phyloP scores from a whole-genome alignment of 2,113 vertebrate genomes.

The Sebastes schlegelii region DNA sequence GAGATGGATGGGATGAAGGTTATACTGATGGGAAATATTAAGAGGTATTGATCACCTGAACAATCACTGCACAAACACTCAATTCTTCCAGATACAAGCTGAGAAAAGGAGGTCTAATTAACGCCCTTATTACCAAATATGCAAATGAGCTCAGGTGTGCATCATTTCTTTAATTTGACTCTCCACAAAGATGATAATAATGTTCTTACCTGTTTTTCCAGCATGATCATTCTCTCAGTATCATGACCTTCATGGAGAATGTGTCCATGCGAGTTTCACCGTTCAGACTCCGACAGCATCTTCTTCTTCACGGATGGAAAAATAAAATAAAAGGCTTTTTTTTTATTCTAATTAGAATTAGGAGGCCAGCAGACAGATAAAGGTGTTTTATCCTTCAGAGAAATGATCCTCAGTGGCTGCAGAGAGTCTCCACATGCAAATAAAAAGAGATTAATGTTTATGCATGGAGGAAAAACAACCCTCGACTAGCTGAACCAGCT shows the following conservation, averaged over 20 bases:
- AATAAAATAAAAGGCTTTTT: too few relatives aligned
- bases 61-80: background rate
- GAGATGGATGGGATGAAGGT: background rate
- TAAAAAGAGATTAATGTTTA: slow-evolving; percentile 24
- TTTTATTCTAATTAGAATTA: too few relatives aligned
- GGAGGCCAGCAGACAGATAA: slow-evolving; percentile 10
- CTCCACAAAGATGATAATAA: too few relatives aligned
- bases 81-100: background rate
- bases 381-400: slow-evolving; percentile 43
- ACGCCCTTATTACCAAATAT: slow-evolving; percentile 14
- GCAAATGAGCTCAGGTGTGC: slow-evolving; percentile 39
- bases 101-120: background rate
- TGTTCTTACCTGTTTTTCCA: slow-evolving; percentile 82
- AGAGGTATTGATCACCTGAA: slow-evolving; percentile 19
- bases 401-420: slow-evolving; percentile 50
- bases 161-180: too few relatives aligned
- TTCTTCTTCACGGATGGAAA: slow-evolving; percentile 34
- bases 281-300: slow-evolving; percentile 60
- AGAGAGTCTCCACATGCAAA: slow-evolving; percentile 44
- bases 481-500: slow-evolving; percentile 48
- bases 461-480: slow-evolving; percentile 20
- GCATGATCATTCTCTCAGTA: slow-evolving; percentile 84
- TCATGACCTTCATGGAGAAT: slow-evolving; percentile 81
- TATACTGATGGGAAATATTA: background rate
- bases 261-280: slow-evolving; percentile 61